Base-by-base conservation (phyloP, 1,140 invertebrate genomes). In the Proctacanthus coquilletti region DNA sequence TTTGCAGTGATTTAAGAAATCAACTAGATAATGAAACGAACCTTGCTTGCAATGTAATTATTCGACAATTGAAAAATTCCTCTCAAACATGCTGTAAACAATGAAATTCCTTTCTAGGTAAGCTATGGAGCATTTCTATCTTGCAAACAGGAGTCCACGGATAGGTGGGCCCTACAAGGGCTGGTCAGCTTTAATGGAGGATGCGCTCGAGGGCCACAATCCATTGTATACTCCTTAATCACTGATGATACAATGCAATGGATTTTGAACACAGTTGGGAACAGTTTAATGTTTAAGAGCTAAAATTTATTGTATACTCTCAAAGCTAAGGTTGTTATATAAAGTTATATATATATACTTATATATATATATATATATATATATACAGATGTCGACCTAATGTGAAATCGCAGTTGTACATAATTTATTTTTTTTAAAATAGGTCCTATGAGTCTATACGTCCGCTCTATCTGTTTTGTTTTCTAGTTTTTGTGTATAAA, bases 181-280 rank as follows among this genome's bases (percentile, higher is more conserved):
- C 18, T 36, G 13, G 21, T 19, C 15, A 25, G 10, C n/a, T 20
- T 25, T 13, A 10, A 27, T 10, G 15, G 13, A 10, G 21, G 21
- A 5, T 36, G 35, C 18, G 21, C 11, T 5, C 17, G 13, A 1
- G 18, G 13, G 10, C 15, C 17, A 11, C 8, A 35, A 18, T n/a
- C 35, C 1, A 9, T 11, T 25, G 21, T 36, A 10, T 36, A n/a
- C 18, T 13, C 35, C 5, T 17, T 8, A 8, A 17, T 36, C 5
- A 13, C 35, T 9, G 27, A 18, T 14, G 21, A 36, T 14, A 36
- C 23, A 36, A 13, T 25, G 13, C 17, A 32, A 4, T 56, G 53
- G 53, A 45, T 50, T 10, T 45, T 50, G 35, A 40, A 47, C 5
- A 49, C 47, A 3, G 48, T 54, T 9, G 47, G 45, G 19, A 32